These are phyloP conservation scores for Fregetta grallaria DNA, from an alignment of 2,113 vertebrate genomes.

Conservation along the genomic window DNA sequence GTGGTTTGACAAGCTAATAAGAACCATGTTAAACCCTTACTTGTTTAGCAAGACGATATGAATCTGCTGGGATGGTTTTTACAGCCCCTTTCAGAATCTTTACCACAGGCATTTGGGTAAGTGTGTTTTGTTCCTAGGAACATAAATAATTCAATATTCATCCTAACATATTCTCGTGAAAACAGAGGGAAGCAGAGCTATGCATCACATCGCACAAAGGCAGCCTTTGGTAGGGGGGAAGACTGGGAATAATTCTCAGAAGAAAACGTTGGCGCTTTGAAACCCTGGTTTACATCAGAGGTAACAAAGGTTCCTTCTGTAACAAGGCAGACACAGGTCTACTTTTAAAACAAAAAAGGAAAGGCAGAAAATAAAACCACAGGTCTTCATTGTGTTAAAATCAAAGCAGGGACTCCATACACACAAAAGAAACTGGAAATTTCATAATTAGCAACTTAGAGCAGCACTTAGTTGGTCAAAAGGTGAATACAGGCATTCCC, in stretches of 20 bases:
- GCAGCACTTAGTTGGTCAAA: neutral
- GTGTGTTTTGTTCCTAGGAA: neutral
- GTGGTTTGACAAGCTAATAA: constrained; percentile 44
- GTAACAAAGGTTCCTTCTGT: neutral
- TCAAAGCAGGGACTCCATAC: neutral
- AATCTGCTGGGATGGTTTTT: constrained; percentile 18
- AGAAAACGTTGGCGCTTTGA: neutral
- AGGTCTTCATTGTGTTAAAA: neutral
- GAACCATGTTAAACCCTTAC: constrained; percentile 34
- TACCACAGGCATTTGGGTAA: neutral
- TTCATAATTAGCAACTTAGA: neutral
- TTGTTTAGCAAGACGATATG: neutral
- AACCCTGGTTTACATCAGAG: neutral
- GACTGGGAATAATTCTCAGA: neutral
- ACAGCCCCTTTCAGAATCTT: neutral
- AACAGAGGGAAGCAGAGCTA: neutral
- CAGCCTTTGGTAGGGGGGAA: neutral
- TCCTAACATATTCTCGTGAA: neutral
- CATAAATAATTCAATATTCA: neutral
- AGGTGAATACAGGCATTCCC: neutral
- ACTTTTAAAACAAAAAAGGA: neutral
- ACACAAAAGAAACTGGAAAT: neutral
- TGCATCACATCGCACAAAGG: neutral
- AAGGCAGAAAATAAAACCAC: neutral
- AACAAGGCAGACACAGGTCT: neutral